These are phyloP conservation scores for Diaphora mendica DNA, from an alignment of 2,888 invertebrate genomes.

Conservation along the genomic window DNA sequence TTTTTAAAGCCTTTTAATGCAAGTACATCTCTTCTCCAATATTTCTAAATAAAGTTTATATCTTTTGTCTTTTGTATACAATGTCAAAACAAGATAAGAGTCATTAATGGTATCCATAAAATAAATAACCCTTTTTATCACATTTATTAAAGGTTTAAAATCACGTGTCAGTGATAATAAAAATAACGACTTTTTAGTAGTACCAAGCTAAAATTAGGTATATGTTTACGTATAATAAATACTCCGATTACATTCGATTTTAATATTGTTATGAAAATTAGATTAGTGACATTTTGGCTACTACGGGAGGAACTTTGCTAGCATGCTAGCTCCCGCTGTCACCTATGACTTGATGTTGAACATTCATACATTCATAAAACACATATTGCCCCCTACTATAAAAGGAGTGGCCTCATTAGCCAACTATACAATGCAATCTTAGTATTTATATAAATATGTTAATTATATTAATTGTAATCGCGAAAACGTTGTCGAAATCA, in stretches of 20 bases:
- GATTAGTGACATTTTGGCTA: not conserved
- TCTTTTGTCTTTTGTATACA: conserved; percentile 39
- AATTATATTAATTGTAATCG: conserved; percentile 21
- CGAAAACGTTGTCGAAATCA: conserved; percentile 24
- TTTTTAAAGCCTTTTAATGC: conserved; percentile 44
- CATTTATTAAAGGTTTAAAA: not conserved
- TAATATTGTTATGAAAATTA: too few species aligned
- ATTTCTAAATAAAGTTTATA: conserved; percentile 44
- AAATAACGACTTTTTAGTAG: not conserved
- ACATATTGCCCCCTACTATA: conserved; percentile 3
- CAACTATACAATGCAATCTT: conserved; percentile 29
- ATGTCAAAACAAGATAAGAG: conserved; percentile 31
- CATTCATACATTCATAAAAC: conserved; percentile 18
- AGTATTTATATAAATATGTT: conserved; percentile 29
- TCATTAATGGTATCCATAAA: conserved; percentile 15
- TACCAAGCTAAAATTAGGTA: not conserved
- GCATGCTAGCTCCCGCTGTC: conserved; percentile 6
- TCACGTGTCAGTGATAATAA: not conserved
- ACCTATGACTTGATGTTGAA: conserved; percentile 25
- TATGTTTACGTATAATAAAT: not conserved
- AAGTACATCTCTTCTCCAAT: conserved; percentile 38
- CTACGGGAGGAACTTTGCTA: not conserved
- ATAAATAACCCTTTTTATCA: not conserved
- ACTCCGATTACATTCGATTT: not conserved
- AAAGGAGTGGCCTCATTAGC: conserved; percentile 1